Conservation (phyloP, 2,797 vertebrate species). For the Notolepis coatsorum region DNA sequence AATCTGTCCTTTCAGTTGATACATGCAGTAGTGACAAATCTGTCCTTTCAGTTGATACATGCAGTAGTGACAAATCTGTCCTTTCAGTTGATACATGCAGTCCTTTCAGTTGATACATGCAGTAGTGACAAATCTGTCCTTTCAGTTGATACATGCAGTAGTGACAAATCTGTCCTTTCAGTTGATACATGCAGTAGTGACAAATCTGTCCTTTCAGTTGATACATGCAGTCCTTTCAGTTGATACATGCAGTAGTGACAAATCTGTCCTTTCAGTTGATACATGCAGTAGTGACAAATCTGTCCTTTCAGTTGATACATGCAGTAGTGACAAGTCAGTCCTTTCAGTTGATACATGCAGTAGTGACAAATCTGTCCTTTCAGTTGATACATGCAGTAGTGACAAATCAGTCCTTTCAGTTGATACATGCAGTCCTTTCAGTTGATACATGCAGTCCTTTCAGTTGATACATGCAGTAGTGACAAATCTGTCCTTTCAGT, state of each 20-base stretch:
- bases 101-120: too few relatives aligned
- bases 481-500: too few relatives aligned
- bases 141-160: too few relatives aligned
- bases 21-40: not conserved
- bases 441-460: too few relatives aligned
- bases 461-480: too few relatives aligned
- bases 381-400: too few relatives aligned
- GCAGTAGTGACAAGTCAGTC: not conserved
- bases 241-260: not conserved
- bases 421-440: too few relatives aligned
- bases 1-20: not conserved
- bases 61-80: not conserved
- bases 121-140: not conserved
- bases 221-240: too few relatives aligned
- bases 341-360: too few relatives aligned
- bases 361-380: not conserved
- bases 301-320: too few relatives aligned
- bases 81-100: too few relatives aligned
- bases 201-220: not conserved
- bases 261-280: not conserved
- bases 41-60: too few relatives aligned
- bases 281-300: not conserved
- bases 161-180: not conserved
- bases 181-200: not conserved
- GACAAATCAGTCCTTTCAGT: not conserved